phyloP scores from a whole-genome alignment of 2,113 vertebrate species.

The Mustela lutreola region DNA sequence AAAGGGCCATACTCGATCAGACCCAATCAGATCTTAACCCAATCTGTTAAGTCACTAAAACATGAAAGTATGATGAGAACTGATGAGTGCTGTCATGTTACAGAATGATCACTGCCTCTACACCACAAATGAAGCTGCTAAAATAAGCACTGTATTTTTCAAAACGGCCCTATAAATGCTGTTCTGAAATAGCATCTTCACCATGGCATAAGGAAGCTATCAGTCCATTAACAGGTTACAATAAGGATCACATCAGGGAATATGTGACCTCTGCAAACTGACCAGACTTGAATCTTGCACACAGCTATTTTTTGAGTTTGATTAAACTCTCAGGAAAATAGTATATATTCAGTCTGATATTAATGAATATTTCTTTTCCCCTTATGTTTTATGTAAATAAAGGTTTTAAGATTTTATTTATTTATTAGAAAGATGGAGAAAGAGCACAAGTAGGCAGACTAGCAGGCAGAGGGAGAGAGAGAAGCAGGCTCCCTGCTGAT shows the following conservation, averaged over 20 bases:
- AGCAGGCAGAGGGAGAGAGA: no score
- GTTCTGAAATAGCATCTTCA: neutral
- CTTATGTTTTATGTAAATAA: conserved; percentile 33
- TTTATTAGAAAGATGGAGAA: no score
- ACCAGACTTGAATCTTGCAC: neutral
- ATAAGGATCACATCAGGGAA: neutral
- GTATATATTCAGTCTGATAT: neutral
- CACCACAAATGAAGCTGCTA: neutral
- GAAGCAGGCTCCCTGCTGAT: no score
- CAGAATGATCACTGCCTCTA: neutral
- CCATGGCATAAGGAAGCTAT: neutral
- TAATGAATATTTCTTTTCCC: conserved; percentile 28
- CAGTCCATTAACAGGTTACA: neutral
- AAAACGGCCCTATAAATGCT: neutral
- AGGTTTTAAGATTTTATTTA: no score
- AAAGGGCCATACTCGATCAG: neutral
- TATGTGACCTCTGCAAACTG: neutral
- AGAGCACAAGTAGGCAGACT: no score
- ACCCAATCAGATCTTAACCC: neutral
- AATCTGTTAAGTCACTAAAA: neutral
- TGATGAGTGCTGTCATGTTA: neutral
- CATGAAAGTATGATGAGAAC: neutral
- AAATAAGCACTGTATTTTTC: neutral
- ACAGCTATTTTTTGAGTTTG: neutral
- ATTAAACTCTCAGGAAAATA: conserved; percentile 32